Conservation (phyloP, 2,797 vertebrate species). For the Chaenodraco wilsoni region DNA sequence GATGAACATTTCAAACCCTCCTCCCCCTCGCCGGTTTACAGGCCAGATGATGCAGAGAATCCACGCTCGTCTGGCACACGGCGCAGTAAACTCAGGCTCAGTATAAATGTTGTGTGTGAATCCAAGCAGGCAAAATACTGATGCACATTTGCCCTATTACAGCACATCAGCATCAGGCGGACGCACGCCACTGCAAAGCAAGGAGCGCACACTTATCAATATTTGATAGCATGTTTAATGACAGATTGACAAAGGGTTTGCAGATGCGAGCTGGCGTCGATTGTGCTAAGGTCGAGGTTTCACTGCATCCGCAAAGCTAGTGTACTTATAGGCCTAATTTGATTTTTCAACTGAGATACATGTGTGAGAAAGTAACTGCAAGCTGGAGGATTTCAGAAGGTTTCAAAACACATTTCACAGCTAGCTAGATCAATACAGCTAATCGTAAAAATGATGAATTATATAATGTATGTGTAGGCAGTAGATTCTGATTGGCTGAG, state of each 20-base stretch:
- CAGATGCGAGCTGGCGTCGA: slow-evolving; percentile 93
- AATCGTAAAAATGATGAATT: slow-evolving; percentile 12
- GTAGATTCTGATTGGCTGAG: background rate
- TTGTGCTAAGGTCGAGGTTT: slow-evolving; percentile 91
- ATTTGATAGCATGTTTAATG: slow-evolving; percentile 99
- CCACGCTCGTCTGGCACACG: slow-evolving; percentile 88
- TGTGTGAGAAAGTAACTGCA: slow-evolving; percentile 89
- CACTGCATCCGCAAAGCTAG: slow-evolving; percentile 89
- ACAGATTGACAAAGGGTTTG: slow-evolving; percentile 97
- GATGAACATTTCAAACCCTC: slow-evolving; percentile 74
- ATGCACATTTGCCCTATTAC: slow-evolving; percentile 96
- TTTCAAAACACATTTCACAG: slow-evolving; percentile 52
- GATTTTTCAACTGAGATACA: slow-evolving; percentile 92
- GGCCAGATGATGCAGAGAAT: slow-evolving; percentile 90
- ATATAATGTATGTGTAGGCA: background rate
- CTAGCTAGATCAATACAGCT: slow-evolving; percentile 35
- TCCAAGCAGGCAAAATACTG: slow-evolving; percentile 92
- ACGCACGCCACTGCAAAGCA: slow-evolving; percentile 88
- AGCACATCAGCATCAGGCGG: slow-evolving; percentile 91
- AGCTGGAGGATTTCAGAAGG: slow-evolving; percentile 82
- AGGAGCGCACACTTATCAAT: slow-evolving; percentile 93
- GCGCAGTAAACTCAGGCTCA: slow-evolving; percentile 90
- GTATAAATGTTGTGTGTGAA: slow-evolving; percentile 96
- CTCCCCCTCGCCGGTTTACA: slow-evolving; percentile 73
- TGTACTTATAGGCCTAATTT: slow-evolving; percentile 95